phyloP scores from a whole-genome alignment of 2,888 invertebrate species.

The Venusia cambrica region DNA sequence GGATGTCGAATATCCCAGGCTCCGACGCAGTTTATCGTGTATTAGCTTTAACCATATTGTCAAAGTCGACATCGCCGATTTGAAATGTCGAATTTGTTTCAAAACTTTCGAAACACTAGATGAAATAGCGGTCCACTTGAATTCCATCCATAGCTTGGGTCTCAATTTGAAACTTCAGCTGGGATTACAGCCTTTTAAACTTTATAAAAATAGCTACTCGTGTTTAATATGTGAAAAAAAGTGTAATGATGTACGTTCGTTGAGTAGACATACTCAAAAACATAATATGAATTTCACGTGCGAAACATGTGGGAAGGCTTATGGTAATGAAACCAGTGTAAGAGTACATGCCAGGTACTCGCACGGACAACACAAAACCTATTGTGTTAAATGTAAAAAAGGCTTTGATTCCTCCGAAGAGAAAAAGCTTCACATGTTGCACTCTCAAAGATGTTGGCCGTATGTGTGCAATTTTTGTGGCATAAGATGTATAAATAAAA shows the following conservation, averaged over 20 bases:
- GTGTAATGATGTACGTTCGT: constrained; percentile 22
- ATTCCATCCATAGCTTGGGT: constrained; percentile 23
- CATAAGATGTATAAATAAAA: constrained; percentile 33
- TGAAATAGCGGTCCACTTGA: constrained; percentile 38
- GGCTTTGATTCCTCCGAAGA: constrained; percentile 27
- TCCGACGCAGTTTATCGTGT: constrained; percentile 19
- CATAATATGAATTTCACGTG: constrained; percentile 28
- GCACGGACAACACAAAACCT: constrained; percentile 18
- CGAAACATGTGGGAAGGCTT: constrained; percentile 29
- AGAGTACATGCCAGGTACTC: constrained; percentile 20
- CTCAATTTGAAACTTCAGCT: constrained; percentile 34
- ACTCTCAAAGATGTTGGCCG: constrained; percentile 34
- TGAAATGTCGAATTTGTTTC: constrained; percentile 40
- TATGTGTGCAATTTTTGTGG: constrained; percentile 36
- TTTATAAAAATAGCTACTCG: constrained; percentile 23
- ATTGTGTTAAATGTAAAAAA: constrained; percentile 26
- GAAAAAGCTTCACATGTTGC: constrained; percentile 29
- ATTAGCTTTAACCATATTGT: constrained; percentile 15
- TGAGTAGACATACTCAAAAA: constrained; percentile 25
- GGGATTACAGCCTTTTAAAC: constrained; percentile 31
- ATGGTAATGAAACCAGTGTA: constrained; percentile 18
- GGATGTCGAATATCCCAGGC: constrained; percentile 34
- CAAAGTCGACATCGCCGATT: constrained; percentile 31
- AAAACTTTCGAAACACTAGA: constrained; percentile 31
- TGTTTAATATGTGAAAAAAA: constrained; percentile 23